Base-by-base conservation (phyloP, 2,113 vertebrate genomes). In the Otus sunia region DNA sequence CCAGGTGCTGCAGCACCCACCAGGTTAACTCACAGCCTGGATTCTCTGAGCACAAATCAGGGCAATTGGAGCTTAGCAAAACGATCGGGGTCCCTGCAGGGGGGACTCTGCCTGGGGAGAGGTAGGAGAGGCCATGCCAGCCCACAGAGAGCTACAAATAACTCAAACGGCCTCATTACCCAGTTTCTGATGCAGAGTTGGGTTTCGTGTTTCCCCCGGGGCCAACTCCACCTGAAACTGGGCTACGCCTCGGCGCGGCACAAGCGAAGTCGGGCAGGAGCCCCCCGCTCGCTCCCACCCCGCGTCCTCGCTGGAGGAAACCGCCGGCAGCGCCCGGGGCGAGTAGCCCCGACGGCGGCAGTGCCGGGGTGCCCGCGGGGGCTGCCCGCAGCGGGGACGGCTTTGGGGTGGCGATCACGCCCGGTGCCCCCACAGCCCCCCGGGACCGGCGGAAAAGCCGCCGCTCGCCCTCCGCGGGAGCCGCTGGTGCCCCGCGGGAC, bases 111-210 rank as follows among this genome's bases (percentile, higher is more conserved):
- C 92, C 85, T 73, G 39, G 90, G 90, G 90, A 94, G 91, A 2
- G 2, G 80, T 3, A 84, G 86, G n/a, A 90, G 75, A 96, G 90
- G 92, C 88, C 95, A 93, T 10, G 18, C 15, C 88, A 59, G 75
- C 93, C 82, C 90, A 27, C 59, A 29, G 30, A 81, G 85, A 90
- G 90, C 96, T 55, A n/a, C 95, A 96, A 96, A 97, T 97, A 96
- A 96, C 96, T 92, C 93, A 5, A 63, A 56, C 19, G 87, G 63
- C 96, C 96, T 95, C 95, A 37, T 96, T 97, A 97, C 96, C 96
- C 82, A 73, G 7, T 83, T 96, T 90, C 78, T 79, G 81, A n/a
- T 39, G 87, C 82, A 11, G 29, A 82, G 63, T 17, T 78, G 13
- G 77, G 41, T 37, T 83, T 37, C 15, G 1, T 5, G 50, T 23